These are phyloP conservation scores for Bombus difficillimus DNA, from an alignment of 1,140 invertebrate species.

Conservation along the genomic window DNA sequence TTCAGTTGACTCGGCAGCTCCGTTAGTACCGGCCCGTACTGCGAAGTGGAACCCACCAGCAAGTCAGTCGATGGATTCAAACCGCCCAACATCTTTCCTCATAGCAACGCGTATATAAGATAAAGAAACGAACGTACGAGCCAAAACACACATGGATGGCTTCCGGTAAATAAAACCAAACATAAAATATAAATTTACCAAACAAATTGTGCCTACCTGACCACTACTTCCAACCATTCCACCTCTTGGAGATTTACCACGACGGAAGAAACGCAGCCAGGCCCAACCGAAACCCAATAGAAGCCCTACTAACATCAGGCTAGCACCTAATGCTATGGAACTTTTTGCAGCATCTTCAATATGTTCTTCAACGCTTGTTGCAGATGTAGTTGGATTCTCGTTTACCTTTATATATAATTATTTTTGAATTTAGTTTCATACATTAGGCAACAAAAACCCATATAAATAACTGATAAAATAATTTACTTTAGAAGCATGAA, in stretches of 20 bases:
- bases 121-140: slow-evolving; percentile 74
- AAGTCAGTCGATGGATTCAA: slow-evolving; percentile 83
- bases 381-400: slow-evolving; percentile 10
- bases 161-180: slow-evolving; percentile 58
- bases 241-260: slow-evolving; percentile 77
- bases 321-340: slow-evolving; percentile 75
- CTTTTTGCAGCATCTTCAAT: slow-evolving; percentile 61
- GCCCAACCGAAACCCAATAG: slow-evolving; percentile 73
- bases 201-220: slow-evolving; percentile 74
- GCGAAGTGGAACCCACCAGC: slow-evolving; percentile 83
- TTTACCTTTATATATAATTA: slow-evolving; percentile 41
- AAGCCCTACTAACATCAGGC: slow-evolving; percentile 75
- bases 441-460: background rate
- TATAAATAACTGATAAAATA: slow-evolving; percentile 15
- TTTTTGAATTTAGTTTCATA: slow-evolving; percentile 7
- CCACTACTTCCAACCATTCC: slow-evolving; percentile 78
- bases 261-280: slow-evolving; percentile 77
- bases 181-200: slow-evolving; percentile 48
- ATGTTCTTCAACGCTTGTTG: slow-evolving; percentile 70
- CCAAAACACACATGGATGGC: slow-evolving; percentile 41
- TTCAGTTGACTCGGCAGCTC: slow-evolving; percentile 80
- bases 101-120: slow-evolving; percentile 80
- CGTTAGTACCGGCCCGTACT: slow-evolving; percentile 82
- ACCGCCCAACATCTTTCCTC: slow-evolving; percentile 83
- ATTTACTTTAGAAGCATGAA: background rate